A percentile compares a stretch with the other conserved stretches of the same genome.
phyloP scores from a whole-genome alignment of 2,113 vertebrate genomes.

The Nothobranchius kuhntae region DNA sequence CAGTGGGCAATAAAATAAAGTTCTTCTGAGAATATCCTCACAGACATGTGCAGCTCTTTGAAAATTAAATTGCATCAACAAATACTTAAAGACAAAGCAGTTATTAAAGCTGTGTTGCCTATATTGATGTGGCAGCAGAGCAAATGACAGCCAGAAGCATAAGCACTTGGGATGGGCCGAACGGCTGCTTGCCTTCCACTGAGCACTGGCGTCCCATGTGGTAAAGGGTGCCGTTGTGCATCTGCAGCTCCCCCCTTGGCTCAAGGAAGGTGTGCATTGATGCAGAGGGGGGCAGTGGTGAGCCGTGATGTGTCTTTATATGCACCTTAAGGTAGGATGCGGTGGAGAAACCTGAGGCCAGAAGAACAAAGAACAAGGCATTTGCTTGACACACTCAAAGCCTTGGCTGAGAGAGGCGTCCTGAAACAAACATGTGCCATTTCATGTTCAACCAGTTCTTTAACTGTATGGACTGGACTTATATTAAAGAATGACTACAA shows the following conservation, averaged over 20 bases:
- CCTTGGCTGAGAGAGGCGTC: slow-evolving; percentile 28
- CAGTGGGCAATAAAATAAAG: too few relatives aligned
- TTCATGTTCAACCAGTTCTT: not conserved
- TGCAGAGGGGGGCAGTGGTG: slow-evolving; percentile 87
- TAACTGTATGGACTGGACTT: not conserved
- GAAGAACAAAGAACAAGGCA: slow-evolving; percentile 82
- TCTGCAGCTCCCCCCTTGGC: slow-evolving; percentile 90
- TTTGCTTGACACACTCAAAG: slow-evolving; percentile 59
- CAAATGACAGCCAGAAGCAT: slow-evolving; percentile 71
- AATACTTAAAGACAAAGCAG: slow-evolving; percentile 47
- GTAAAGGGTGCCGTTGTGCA: slow-evolving; percentile 97
- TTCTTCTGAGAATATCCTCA: not conserved
- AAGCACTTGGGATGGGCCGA: slow-evolving; percentile 74
- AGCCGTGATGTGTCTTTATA: slow-evolving; percentile 99
- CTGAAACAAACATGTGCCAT: slow-evolving; percentile 12
- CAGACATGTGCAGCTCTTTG: slow-evolving; percentile 8
- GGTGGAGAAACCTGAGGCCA: slow-evolving; percentile 99
- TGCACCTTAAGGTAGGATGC: slow-evolving; percentile 99
- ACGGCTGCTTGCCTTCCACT: slow-evolving; percentile 98
- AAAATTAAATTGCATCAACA: slow-evolving; percentile 33
- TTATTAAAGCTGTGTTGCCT: slow-evolving; percentile 31
- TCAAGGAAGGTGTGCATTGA: slow-evolving; percentile 91
- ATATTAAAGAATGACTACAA: too few relatives aligned
- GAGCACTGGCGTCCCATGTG: slow-evolving; percentile 98
- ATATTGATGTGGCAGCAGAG: slow-evolving; percentile 67